These are phyloP conservation scores for Andrena marginata DNA, from an alignment of 2,888 invertebrate genomes.

Conservation along the genomic window DNA sequence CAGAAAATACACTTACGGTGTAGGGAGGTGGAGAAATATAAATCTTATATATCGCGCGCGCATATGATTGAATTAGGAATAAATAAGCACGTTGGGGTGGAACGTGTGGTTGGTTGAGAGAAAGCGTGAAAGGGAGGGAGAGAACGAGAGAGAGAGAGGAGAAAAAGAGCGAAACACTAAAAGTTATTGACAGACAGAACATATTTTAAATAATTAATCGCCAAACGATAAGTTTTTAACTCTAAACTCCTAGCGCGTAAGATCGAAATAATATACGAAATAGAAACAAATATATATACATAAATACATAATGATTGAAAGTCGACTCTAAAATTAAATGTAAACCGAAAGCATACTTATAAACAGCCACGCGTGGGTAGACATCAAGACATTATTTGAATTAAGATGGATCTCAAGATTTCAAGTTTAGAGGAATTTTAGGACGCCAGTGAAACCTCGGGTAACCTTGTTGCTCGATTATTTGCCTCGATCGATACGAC, in stretches of 20 bases:
- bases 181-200: conserved; percentile 77
- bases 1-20: conserved; percentile 32
- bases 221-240: conserved; percentile 83
- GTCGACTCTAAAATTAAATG: conserved; percentile 84
- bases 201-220: conserved; percentile 85
- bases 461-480: conserved; percentile 44
- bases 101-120: conserved; percentile 45
- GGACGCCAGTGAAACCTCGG: conserved; percentile 68
- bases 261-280: conserved; percentile 77
- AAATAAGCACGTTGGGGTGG: conserved; percentile 58
- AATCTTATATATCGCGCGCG: conserved; percentile 71
- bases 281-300: conserved; percentile 65
- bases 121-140: conserved; percentile 44
- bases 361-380: conserved; percentile 52
- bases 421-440: conserved; percentile 34
- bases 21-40: conserved; percentile 54
- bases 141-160: conserved; percentile 42
- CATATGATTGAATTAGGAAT: conserved; percentile 65
- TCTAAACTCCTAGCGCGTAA: conserved; percentile 80
- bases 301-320: conserved; percentile 81
- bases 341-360: conserved; percentile 69
- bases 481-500: conserved; percentile 48
- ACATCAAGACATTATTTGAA: conserved; percentile 65
- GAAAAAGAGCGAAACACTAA: conserved; percentile 48
- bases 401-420: conserved; percentile 59